Evolutionary conservation across 2,888 invertebrate genomes (phyloP).

Genomic region (Aphidius colemani): DNA sequence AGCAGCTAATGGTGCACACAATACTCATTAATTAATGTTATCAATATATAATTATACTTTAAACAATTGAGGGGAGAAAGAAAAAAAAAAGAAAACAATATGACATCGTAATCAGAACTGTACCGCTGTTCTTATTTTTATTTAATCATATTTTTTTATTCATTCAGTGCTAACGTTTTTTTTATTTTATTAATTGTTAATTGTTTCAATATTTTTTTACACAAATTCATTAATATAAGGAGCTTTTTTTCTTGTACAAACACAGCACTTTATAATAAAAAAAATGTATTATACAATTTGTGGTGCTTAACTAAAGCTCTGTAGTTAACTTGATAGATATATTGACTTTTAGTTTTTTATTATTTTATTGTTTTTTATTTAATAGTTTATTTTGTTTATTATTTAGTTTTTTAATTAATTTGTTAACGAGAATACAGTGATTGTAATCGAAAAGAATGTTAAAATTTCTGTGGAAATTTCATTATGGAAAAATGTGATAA

Average conservation of each 20-base stretch:
- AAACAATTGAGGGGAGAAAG: conserved; percentile 6
- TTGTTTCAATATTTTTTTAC: too few species aligned
- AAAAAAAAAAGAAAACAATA: background rate
- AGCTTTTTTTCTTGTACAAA: conserved; percentile 21
- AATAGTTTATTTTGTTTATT: background rate
- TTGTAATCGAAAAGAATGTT: conserved; percentile 28
- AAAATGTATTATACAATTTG: conserved; percentile 16
- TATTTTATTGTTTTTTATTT: conserved; percentile 2
- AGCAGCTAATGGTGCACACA: conserved; percentile 23
- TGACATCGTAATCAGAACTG: too few species aligned
- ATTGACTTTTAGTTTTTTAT: background rate
- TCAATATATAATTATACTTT: conserved; percentile 24
- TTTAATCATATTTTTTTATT: too few species aligned
- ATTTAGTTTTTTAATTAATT: background rate
- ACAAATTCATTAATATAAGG: too few species aligned
- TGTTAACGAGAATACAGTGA: conserved; percentile 6
- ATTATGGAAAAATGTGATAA: conserved; percentile 36
- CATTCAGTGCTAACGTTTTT: too few species aligned
- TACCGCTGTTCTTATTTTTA: too few species aligned
- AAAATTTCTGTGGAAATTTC: too few species aligned
- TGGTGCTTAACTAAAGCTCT: conserved; percentile 35
- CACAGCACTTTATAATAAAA: conserved; percentile 26
- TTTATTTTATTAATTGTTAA: too few species aligned
- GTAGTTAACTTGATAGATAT: background rate
- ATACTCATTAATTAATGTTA: conserved; percentile 16